Evolutionary conservation across 2,797 vertebrate species (phyloP).

Genomic region (Kryptolebias ocellatus): DNA sequence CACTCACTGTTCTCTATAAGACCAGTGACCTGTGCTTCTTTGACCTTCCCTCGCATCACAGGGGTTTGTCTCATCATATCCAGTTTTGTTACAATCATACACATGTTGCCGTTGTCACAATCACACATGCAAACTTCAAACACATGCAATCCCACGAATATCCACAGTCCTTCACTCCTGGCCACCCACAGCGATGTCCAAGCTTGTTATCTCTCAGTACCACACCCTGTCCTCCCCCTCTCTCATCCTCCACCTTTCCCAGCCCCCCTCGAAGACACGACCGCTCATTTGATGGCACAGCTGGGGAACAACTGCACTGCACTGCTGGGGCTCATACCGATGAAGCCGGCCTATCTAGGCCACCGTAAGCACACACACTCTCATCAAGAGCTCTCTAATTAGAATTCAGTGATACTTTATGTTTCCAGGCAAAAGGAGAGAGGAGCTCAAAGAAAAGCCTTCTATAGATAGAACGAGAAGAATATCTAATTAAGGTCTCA

Average conservation of each 20-base stretch:
- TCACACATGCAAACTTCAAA: conserved; percentile 48
- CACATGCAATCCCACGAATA: conserved; percentile 28
- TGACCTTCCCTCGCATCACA: conserved; percentile 14
- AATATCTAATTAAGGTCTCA: conserved; percentile 80
- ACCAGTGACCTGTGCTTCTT: conserved; percentile 18
- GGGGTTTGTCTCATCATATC: conserved; percentile 2
- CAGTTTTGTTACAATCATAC: conserved; percentile 1
- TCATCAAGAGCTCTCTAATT: conserved; percentile 78
- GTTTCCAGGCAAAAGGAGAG: conserved; percentile 45
- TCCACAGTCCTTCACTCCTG: conserved; percentile 26
- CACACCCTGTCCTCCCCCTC: conserved; percentile 34
- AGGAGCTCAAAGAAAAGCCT: conserved; percentile 53
- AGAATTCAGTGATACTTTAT: conserved; percentile 70
- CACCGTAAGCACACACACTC: conserved; percentile 60
- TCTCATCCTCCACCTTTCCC: conserved; percentile 22
- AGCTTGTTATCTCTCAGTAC: conserved; percentile 58
- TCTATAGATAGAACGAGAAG: conserved; percentile 70
- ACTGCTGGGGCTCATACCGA: conserved; percentile 57
- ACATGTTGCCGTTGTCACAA: conserved; percentile 13
- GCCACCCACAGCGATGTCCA: conserved; percentile 42
- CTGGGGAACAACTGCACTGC: conserved; percentile 49
- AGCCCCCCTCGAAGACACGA: conserved; percentile 41
- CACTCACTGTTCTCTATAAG: conserved; percentile 13
- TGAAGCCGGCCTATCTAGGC: conserved; percentile 71
- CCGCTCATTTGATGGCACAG: conserved; percentile 65